These are phyloP conservation scores for Perccottus glenii DNA, from an alignment of 2,113 vertebrate species.

Conservation along the genomic window DNA sequence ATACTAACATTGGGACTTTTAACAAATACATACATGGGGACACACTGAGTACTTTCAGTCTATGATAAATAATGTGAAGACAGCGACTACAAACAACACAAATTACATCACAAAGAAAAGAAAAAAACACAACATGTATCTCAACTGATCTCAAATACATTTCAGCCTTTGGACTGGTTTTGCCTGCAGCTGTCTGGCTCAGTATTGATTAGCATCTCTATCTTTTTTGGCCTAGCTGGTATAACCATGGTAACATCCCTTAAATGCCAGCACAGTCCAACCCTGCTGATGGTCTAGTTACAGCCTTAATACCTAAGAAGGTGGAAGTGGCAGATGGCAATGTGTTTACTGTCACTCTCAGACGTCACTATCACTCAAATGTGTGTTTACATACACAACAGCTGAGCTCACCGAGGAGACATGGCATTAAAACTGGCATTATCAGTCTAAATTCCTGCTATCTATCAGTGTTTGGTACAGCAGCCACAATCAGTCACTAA, in stretches of 20 bases:
- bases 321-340: constrained; percentile 64
- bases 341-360: constrained; percentile 46
- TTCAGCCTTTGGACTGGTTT: constrained; percentile 27
- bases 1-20: too few relatives aligned
- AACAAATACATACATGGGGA: too few relatives aligned
- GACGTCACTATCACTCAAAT: constrained; percentile 52
- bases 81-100: too few relatives aligned
- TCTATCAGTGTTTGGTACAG: constrained; percentile 6
- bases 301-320: constrained; percentile 34
- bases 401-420: constrained; percentile 31
- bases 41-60: too few relatives aligned
- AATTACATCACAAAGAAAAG: too few relatives aligned
- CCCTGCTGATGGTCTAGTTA: constrained; percentile 40
- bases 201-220: constrained; percentile 31
- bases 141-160: constrained; percentile 11
- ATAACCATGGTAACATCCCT: constrained; percentile 58
- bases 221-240: constrained; percentile 26
- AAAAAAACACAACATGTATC: not conserved
- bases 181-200: constrained; percentile 19
- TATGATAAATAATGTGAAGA: too few relatives aligned
- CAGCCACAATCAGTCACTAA: constrained; percentile 4
- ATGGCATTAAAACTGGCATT: constrained; percentile 2
- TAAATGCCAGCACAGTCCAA: constrained; percentile 25
- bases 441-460: not conserved
- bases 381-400: constrained; percentile 38